Evolutionary conservation across 2,797 vertebrate species (phyloP).

Genomic region (Antennarius maculatus): DNA sequence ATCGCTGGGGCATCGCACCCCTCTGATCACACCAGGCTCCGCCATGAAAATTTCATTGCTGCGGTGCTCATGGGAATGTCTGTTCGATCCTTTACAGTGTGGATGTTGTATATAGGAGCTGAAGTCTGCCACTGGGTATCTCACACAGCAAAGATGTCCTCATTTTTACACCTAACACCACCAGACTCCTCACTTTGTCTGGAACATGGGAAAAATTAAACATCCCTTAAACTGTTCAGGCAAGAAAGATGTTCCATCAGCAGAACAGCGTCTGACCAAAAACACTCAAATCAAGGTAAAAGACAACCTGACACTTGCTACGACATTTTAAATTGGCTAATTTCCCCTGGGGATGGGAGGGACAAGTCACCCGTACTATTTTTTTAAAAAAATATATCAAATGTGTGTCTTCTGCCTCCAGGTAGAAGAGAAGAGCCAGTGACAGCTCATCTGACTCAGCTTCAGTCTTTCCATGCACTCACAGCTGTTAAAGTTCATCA

Average conservation of each 20-base stretch:
- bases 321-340: background rate
- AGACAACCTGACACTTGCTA: background rate
- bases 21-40: conserved; percentile 71
- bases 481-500: conserved; percentile 13
- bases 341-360: background rate
- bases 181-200: conserved; percentile 11
- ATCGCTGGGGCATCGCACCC: conserved; percentile 66
- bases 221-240: conserved; percentile 1
- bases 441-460: background rate
- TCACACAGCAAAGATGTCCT: conserved; percentile 37
- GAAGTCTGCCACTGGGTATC: conserved; percentile 57
- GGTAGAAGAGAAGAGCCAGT: background rate
- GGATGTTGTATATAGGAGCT: conserved; percentile 42
- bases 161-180: conserved; percentile 33
- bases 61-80: conserved; percentile 67
- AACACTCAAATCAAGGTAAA: background rate
- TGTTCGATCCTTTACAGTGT: conserved; percentile 57
- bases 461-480: conserved; percentile 6
- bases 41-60: conserved; percentile 76
- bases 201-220: conserved; percentile 10
- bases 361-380: background rate
- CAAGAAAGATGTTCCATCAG: background rate
- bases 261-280: background rate
- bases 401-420: background rate
- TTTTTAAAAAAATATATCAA: background rate